phyloP scores from a whole-genome alignment of 2,113 vertebrate genomes.

The Chrysochloris asiatica region DNA sequence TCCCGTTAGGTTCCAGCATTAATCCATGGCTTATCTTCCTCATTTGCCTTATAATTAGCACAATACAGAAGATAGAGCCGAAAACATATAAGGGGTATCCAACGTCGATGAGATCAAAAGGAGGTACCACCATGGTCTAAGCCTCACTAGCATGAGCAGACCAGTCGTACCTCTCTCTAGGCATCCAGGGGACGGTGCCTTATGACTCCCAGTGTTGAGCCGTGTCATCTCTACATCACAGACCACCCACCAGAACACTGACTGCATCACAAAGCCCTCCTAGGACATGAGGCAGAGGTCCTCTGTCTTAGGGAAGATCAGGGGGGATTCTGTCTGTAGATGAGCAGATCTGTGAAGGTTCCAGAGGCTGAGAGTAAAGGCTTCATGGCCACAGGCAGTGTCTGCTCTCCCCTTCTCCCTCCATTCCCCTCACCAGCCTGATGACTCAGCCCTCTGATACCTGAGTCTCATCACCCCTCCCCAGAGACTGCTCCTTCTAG shows the following conservation, averaged over 20 bases:
- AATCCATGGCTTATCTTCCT: conserved; percentile 44
- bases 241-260: no score
- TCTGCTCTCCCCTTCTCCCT: neutral
- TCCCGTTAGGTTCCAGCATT: conserved; percentile 29
- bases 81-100: conserved; percentile 47
- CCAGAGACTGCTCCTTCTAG: neutral
- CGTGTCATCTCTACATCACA: conserved; percentile 60
- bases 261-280: conserved; percentile 68
- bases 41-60: conserved; percentile 64
- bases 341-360: neutral
- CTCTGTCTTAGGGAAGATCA: neutral
- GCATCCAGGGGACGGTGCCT: conserved; percentile 12
- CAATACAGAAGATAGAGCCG: conserved; percentile 66
- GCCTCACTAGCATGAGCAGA: neutral
- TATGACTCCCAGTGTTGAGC: conserved; percentile 44
- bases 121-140: conserved; percentile 59
- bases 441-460: neutral
- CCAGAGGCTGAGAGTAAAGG: neutral
- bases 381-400: neutral
- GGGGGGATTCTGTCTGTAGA: neutral
- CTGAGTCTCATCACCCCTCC: neutral
- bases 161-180: conserved; percentile 45
- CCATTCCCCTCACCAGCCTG: neutral
- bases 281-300: neutral
- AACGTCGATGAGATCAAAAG: conserved; percentile 52